A percentile compares a stretch with the other conserved stretches of the same genome.
Evolutionary conservation across 2,888 invertebrate species (phyloP).

Genomic region (Saturnia pavonia): DNA sequence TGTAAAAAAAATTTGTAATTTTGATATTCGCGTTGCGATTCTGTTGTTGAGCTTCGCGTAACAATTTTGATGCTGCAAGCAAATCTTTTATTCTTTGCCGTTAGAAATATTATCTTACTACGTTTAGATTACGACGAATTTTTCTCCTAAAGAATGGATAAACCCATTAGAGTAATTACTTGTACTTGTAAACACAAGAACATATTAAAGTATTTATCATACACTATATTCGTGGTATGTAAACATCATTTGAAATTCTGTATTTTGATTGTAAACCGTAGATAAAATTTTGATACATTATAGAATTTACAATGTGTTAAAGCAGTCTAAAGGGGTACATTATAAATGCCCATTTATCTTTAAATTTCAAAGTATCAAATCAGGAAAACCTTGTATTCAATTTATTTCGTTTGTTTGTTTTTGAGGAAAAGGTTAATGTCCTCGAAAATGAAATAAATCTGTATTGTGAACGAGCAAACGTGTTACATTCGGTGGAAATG

Average conservation of each 20-base stretch:
- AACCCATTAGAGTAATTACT: not conserved
- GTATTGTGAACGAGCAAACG: conserved; percentile 4
- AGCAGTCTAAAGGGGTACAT: not conserved
- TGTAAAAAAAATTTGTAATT: not conserved
- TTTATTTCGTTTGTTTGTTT: conserved; percentile 4
- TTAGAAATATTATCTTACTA: not conserved
- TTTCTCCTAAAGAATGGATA: not conserved
- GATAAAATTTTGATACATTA: not conserved
- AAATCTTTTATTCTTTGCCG: not conserved
- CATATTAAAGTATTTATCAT: not conserved
- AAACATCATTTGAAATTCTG: not conserved
- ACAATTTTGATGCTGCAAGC: not conserved
- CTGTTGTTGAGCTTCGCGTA: not conserved
- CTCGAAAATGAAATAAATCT: not conserved
- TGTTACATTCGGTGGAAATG: conserved; percentile 17
- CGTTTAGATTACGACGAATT: not conserved
- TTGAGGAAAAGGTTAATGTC: conserved; percentile 1
- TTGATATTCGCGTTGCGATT: not conserved
- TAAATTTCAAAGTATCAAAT: not conserved
- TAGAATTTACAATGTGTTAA: not conserved
- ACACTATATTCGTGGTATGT: not conserved
- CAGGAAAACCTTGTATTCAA: not conserved
- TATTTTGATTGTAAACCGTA: not conserved
- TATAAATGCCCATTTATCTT: not conserved
- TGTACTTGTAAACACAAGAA: not conserved